Percentiles rank a stretch among this genome's conserved stretches.
phyloP scores from a whole-genome alignment of 1,140 invertebrate genomes.

The Triops cancriformis region DNA sequence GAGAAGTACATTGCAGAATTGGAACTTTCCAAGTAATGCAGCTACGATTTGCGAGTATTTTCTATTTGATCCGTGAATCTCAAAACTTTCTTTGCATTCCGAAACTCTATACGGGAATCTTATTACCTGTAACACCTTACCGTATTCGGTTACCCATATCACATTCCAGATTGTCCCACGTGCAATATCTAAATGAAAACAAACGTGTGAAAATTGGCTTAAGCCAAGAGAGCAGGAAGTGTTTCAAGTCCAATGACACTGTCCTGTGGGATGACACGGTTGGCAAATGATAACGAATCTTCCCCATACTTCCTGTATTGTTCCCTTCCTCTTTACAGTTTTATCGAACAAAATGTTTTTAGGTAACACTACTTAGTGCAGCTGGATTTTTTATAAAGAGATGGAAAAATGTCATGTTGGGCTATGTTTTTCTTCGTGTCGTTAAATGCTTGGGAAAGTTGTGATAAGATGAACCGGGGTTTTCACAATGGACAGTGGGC shows the following conservation, averaged over 20 bases:
- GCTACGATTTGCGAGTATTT: background rate
- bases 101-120: background rate
- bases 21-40: constrained; percentile 16
- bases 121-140: background rate
- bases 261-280: background rate
- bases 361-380: background rate
- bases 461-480: background rate
- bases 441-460: background rate
- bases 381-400: background rate
- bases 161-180: background rate
- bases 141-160: background rate
- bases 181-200: constrained; percentile 1
- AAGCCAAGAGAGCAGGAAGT: background rate
- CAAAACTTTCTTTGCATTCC: background rate
- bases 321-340: background rate
- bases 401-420: background rate
- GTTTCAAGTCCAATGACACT: background rate
- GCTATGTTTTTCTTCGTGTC: background rate
- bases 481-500: background rate
- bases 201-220: background rate
- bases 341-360: background rate
- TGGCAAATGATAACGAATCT: background rate
- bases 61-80: background rate
- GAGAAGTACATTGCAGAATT: constrained; percentile 22
- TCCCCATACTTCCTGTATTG: background rate